These are phyloP conservation scores for Alloscopus bannaensis DNA, from an alignment of 2,888 invertebrate species.

Conservation along the genomic window DNA sequence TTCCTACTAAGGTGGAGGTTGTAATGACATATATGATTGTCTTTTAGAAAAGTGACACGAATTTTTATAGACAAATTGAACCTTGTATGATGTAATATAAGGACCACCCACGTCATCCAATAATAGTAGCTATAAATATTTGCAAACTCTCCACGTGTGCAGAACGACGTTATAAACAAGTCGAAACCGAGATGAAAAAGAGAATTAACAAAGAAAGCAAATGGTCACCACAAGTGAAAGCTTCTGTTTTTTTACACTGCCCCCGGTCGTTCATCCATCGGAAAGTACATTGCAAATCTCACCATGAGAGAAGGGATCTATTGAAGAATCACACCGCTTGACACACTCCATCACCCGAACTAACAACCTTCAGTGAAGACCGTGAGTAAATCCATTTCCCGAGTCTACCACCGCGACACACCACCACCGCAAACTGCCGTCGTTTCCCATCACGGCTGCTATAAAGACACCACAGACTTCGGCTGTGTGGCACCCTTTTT, in stretches of 20 bases:
- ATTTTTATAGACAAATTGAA: neutral
- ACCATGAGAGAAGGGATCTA: neutral
- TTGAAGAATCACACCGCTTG: constrained; percentile 27
- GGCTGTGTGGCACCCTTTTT: no score
- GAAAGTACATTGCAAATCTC: neutral
- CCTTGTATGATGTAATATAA: no score
- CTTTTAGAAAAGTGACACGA: neutral
- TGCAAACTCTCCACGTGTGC: no score
- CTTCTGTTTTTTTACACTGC: constrained; percentile 22
- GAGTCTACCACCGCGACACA: constrained; percentile 22
- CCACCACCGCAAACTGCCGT: constrained; percentile 22
- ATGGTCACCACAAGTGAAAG: no score
- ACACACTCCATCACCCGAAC: constrained; percentile 34
- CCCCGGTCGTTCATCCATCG: constrained; percentile 40
- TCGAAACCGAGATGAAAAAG: no score
- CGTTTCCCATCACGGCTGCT: neutral
- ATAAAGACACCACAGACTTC: no score
- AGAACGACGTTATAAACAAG: no score
- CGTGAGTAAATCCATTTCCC: constrained; percentile 43
- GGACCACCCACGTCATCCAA: no score
- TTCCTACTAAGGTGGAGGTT: neutral
- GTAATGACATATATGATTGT: neutral
- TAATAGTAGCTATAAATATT: neutral
- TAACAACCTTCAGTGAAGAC: constrained; percentile 32
- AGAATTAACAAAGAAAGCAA: no score